A percentile compares a stretch with the other conserved stretches of the same genome.
Evolutionary conservation across 1,140 invertebrate species (phyloP).

Genomic region (Watersipora subatra): DNA sequence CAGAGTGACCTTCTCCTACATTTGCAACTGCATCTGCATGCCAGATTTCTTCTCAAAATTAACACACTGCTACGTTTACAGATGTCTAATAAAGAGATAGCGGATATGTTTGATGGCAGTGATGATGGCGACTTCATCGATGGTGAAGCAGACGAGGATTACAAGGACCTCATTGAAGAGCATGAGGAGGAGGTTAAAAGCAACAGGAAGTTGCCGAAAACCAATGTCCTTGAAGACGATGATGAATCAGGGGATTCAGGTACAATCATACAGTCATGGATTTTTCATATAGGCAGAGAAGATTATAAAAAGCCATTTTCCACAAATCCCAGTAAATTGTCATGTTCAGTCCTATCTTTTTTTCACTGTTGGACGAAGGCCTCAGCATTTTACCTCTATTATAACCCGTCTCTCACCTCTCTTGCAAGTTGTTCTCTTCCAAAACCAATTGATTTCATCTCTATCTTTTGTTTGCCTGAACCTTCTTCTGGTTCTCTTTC

Average conservation of each 20-base stretch:
- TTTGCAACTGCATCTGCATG: no score
- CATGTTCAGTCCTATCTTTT: not conserved
- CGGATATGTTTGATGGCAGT: not conserved
- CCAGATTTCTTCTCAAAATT: no score
- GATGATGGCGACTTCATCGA: not conserved
- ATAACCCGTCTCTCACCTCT: not conserved
- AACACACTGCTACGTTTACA: not conserved
- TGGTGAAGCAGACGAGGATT: not conserved
- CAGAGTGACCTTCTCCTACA: no score
- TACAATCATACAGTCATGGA: no score
- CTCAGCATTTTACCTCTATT: not conserved
- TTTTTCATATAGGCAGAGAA: not conserved
- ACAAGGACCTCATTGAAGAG: not conserved
- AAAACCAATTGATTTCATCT: not conserved
- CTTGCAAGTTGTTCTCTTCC: not conserved
- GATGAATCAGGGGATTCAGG: not conserved
- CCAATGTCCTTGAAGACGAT: not conserved
- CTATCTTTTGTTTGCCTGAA: not conserved
- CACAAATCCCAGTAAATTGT: not conserved
- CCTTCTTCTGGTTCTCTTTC: constrained; percentile 6
- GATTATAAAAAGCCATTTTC: not conserved
- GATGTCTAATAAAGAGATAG: not conserved
- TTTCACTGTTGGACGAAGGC: no score
- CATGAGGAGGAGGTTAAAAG: not conserved
- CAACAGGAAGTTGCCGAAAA: not conserved